Percentiles rank a stretch among this genome's conserved stretches.
These are phyloP conservation scores for Gobiocypris rarus DNA, from an alignment of 2,113 vertebrate genomes.

Conservation along the genomic window DNA sequence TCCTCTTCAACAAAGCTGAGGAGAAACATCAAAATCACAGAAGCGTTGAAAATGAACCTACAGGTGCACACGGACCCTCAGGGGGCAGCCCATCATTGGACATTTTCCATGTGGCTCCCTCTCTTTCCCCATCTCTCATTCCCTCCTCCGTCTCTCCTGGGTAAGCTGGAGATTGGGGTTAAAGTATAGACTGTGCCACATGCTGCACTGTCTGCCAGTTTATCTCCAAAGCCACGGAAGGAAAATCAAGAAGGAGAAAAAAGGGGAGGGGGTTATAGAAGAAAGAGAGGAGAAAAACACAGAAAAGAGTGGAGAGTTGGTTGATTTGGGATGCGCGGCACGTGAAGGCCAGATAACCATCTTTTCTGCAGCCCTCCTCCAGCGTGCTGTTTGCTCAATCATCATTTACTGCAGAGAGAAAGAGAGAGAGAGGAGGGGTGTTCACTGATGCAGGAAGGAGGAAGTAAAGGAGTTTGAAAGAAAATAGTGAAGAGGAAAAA, in stretches of 20 bases:
- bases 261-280: background rate
- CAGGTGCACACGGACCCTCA: slow-evolving; percentile 24
- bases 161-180: slow-evolving; percentile 56
- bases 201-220: slow-evolving; percentile 52
- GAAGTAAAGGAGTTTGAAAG: slow-evolving; percentile 62
- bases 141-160: slow-evolving; percentile 1
- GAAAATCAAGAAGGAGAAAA: background rate
- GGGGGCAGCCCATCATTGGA: slow-evolving; percentile 20
- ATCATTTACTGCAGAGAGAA: slow-evolving; percentile 73
- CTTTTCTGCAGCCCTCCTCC: slow-evolving; percentile 72
- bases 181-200: slow-evolving; percentile 50
- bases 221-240: slow-evolving; percentile 49
- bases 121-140: background rate
- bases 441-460: slow-evolving; percentile 64
- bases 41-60: slow-evolving; percentile 26
- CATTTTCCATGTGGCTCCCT: background rate
- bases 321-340: slow-evolving; percentile 73
- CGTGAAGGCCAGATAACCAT: slow-evolving; percentile 73
- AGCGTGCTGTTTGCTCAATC: slow-evolving; percentile 72
- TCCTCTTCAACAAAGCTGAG: background rate
- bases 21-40: background rate
- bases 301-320: slow-evolving; percentile 16
- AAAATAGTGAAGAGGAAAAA: slow-evolving; percentile 53
- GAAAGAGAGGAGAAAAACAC: slow-evolving; percentile 18
- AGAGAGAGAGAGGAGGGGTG: slow-evolving; percentile 39